Evolutionary conservation across 2,888 invertebrate genomes (phyloP), one percentile per base, ranked within the genome.

Genomic region (Tanytarsus gracilentus): DNA sequence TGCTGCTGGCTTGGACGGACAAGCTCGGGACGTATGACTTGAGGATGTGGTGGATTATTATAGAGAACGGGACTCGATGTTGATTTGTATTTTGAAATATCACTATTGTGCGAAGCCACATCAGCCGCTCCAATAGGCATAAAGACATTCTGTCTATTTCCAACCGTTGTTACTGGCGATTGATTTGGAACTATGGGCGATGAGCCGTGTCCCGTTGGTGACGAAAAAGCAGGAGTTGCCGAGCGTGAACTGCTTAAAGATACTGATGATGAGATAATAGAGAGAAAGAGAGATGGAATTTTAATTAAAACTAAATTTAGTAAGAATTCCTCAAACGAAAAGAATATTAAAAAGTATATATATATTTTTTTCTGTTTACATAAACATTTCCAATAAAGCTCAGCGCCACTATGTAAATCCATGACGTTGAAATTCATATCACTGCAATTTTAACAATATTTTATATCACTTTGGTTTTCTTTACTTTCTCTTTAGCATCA

Each of bases 171-270:
- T 50, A 85, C 79, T 27, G 81, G 81, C 62, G 85, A 82, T 70
- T 84, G 81, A 61, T 69, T 68, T 75, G 79, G 78, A 66, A 82
- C 81, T 66, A 82, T 76, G 21, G 84, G 82, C 4, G 85, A 85
- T 53, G 83, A 80, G 30, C 80, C 80, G 66, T 83, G 82, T 62
- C 83, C 82, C 62, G 82, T 84, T 61, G 85, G 84, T 53, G 85
- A 83, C 40, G 90, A 88, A 70, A 89, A 92, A 33, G 92, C 90
- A 51, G 94, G 94, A 53, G 94, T 93, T 58, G 90, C 92, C 39
- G 95, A 93, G 62, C 94, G 83, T 14, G 95, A 94, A 72, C 92
- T 93, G 66, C 94, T 91, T 67, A 96, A 77, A 11, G 94, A 95
- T 66, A 95, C 94, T 88, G 74, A 3, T n/a, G n/a, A n/a, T n/a